Conservation (phyloP, 2,797 vertebrate genomes). For the Myotis pilosus region DNA sequence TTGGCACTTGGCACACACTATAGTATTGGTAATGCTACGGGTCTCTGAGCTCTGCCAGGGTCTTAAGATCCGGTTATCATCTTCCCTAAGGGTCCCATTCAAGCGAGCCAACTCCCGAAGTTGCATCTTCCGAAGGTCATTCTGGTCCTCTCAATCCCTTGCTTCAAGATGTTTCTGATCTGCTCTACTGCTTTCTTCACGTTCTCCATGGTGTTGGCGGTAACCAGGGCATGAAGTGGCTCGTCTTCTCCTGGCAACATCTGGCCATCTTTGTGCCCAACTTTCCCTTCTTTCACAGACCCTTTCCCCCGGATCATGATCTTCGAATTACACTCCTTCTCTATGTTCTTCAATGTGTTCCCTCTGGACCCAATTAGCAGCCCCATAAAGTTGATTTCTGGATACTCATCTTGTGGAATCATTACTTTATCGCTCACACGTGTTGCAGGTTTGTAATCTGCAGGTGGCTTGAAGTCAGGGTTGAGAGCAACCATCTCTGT, state of each 20-base stretch:
- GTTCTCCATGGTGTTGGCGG: conserved; percentile 98
- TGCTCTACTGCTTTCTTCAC: conserved; percentile 98
- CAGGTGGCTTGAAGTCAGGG: conserved; percentile 96
- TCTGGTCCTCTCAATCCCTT: conserved; percentile 98
- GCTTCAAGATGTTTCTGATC: conserved; percentile 97
- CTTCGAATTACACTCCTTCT: conserved; percentile 98
- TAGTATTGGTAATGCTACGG: conserved; percentile 95
- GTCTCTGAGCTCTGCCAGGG: conserved; percentile 96
- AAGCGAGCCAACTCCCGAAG: conserved; percentile 95
- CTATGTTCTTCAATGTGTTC: conserved; percentile 97
- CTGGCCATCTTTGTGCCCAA: conserved; percentile 97
- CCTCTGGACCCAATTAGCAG: conserved; percentile 95
- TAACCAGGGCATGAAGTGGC: conserved; percentile 95
- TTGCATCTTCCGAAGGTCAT: conserved; percentile 97
- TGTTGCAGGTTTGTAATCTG: conserved; percentile 96
- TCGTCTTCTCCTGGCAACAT: conserved; percentile 97
- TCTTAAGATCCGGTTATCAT: conserved; percentile 95
- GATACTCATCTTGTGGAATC: conserved; percentile 98
- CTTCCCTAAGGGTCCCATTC: conserved; percentile 95
- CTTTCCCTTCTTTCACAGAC: conserved; percentile 97
- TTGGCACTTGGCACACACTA: conserved; percentile 96
- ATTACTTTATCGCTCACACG: conserved; percentile 97
- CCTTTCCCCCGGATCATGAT: conserved; percentile 99
- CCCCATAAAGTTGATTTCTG: conserved; percentile 97
- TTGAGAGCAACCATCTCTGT: conserved; percentile 97